phyloP scores from a whole-genome alignment of 2,888 invertebrate species.

The Ceratothoa steindachneri region DNA sequence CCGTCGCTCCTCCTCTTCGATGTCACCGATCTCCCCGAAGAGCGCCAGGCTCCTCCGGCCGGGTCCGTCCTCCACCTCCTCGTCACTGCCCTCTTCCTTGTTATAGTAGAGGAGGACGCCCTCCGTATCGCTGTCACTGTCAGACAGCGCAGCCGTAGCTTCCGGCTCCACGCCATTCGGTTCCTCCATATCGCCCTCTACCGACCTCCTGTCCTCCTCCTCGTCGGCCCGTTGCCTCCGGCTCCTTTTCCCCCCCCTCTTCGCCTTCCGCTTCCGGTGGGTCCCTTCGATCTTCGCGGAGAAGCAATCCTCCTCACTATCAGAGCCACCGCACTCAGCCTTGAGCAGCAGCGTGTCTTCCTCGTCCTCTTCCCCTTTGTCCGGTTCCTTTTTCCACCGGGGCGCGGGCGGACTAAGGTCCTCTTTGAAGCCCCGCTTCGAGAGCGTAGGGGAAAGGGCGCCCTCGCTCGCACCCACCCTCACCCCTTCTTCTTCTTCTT shows the following conservation, averaged over 20 bases:
- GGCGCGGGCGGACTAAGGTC: background rate
- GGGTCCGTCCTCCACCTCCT: constrained; percentile 19
- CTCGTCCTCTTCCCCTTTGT: constrained; percentile 22
- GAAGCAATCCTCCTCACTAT: background rate
- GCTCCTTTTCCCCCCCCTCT: background rate
- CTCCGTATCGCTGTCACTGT: constrained; percentile 38
- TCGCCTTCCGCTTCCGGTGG: background rate
- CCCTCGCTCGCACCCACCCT: no score
- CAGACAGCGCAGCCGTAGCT: background rate
- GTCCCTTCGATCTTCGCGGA: no score
- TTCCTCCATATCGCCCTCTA: no score
- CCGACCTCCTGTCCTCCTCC: background rate
- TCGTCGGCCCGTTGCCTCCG: background rate
- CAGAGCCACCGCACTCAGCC: background rate
- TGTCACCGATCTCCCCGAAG: constrained; percentile 45
- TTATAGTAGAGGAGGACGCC: constrained; percentile 37
- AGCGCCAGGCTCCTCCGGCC: constrained; percentile 28
- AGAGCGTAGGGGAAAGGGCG: background rate
- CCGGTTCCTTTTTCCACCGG: constrained; percentile 2
- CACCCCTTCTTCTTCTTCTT: background rate
- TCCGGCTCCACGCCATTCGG: background rate
- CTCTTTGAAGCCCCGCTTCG: background rate
- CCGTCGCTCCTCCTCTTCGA: constrained; percentile 33
- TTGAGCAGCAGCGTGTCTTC: no score
- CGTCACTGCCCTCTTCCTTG: constrained; percentile 26